These are phyloP conservation scores for Atlantisia rogersi DNA, from an alignment of 2,113 vertebrate species.

Conservation along the genomic window DNA sequence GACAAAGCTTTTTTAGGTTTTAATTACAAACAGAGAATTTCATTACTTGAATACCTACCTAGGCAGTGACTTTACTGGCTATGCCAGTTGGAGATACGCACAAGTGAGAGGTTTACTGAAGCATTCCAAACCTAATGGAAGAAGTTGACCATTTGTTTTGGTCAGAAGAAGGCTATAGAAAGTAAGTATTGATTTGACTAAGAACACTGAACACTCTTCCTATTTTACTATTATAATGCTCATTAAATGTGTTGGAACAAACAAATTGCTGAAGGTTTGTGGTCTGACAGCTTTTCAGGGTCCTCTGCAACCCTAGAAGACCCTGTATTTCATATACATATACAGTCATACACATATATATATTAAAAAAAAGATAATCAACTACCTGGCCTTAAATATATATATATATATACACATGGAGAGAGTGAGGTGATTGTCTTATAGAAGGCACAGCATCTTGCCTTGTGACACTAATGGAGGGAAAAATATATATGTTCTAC, in stretches of 20 bases:
- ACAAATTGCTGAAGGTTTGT: background rate
- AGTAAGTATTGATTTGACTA: background rate
- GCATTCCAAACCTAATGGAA: fast-evolving
- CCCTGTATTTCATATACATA: too few species aligned
- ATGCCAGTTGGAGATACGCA: fast-evolving
- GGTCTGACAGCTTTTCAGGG: background rate
- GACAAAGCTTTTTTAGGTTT: background rate
- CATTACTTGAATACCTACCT: background rate
- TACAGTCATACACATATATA: too few species aligned
- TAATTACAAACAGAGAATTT: background rate
- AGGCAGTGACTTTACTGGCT: background rate
- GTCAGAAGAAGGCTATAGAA: background rate
- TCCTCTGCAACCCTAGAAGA: background rate
- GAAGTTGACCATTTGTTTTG: background rate
- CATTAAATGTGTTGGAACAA: background rate
- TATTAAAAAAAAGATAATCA: too few species aligned
- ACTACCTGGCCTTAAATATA: too few species aligned
- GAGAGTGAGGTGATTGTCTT: background rate
- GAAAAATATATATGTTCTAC: background rate
- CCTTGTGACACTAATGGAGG: background rate
- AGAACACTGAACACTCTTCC: background rate
- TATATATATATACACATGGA: background rate
- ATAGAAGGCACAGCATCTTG: background rate
- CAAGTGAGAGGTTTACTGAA: background rate
- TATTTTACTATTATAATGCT: background rate